phyloP scores from a whole-genome alignment of 23 tunicate species.

The Oikopleura dioica region DNA sequence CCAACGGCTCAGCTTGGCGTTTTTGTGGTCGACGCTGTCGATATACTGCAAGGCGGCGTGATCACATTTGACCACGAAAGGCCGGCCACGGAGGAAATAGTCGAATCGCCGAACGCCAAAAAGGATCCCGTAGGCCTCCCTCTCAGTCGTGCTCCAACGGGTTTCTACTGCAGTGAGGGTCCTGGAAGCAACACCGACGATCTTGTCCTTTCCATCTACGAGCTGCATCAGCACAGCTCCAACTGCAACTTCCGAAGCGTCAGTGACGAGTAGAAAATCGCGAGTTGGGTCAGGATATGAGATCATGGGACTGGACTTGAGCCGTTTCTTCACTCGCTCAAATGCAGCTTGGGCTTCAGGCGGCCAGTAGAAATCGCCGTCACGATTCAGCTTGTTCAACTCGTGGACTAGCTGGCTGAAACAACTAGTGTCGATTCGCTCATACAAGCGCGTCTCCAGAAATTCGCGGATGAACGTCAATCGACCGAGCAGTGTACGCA shows the following conservation, averaged over 20 bases:
- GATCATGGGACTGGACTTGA: neutral
- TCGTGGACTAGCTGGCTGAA: neutral
- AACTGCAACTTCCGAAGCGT: neutral
- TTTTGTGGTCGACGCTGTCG: neutral
- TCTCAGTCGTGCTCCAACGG: conserved; percentile 9
- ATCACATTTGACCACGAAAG: neutral
- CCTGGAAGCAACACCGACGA: neutral
- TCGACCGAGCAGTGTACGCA: neutral
- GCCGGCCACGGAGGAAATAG: conserved; percentile 8
- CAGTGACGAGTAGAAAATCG: neutral
- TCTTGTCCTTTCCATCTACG: neutral
- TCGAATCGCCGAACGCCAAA: neutral
- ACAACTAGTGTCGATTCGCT: neutral
- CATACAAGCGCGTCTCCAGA: neutral
- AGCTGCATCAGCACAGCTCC: neutral
- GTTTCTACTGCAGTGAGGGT: conserved; percentile 3
- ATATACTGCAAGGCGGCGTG: neutral
- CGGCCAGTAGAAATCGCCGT: neutral
- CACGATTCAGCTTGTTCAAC: neutral
- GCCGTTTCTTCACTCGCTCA: neutral
- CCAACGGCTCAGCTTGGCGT: neutral
- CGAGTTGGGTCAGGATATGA: neutral
- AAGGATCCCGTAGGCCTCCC: conserved; percentile 12
- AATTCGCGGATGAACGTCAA: neutral
- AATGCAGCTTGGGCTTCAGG: neutral